Evolutionary conservation across 2,797 vertebrate species (phyloP), one percentile per base, ranked within the genome.

Genomic region (Carcharodon carcharias): DNA sequence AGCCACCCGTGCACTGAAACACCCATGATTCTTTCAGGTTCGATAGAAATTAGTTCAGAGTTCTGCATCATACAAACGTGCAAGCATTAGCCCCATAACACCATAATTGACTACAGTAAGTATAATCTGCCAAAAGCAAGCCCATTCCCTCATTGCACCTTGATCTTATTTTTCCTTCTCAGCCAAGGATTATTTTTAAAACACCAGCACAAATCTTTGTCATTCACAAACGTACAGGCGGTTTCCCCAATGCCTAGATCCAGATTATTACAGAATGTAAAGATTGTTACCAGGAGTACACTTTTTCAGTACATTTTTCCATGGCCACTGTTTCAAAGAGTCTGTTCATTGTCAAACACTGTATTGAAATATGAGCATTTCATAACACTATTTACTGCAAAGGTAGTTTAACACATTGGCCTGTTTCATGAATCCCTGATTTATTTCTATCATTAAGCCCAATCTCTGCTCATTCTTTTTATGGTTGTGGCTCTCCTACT

Each of bases 391-490:
- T 61, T 61, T n/a, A 18, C 31, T 92, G 31, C 12, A n/a, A 31
- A 91, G 56, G 28, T 61, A 35, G 88, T 61, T 91, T 58, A 91
- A 61, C n/a, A 91, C n/a, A 31, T 1, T 61, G 31, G 26, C 50
- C 28, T 11, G 16, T 61, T 61, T 61, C 28, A 58, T 14, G 16
- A 31, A 5, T 40, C 35, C 35, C 31, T n/a, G 89, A n/a, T 92
- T 92, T 40, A 92, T 92, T 92, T 40, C 35, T 35, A 92, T n/a
- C 35, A n/a, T 91, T 91, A 35, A 92, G 89, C 21, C 89, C 35
- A 63, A 63, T 63, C 9, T 14, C 31, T 92, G 31, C 35, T 18
- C 58, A 92, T 63, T 91, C 88, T 89, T 28, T 91, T 61, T 92
- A 21, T 63, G 56, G 56, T 63, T 21, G 58, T 18, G 35, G 88